A percentile compares a stretch with the other conserved stretches of the same genome.
These are phyloP conservation scores for Peromyscus attwateri DNA, from an alignment of 2,797 vertebrate genomes.

Conservation along the genomic window DNA sequence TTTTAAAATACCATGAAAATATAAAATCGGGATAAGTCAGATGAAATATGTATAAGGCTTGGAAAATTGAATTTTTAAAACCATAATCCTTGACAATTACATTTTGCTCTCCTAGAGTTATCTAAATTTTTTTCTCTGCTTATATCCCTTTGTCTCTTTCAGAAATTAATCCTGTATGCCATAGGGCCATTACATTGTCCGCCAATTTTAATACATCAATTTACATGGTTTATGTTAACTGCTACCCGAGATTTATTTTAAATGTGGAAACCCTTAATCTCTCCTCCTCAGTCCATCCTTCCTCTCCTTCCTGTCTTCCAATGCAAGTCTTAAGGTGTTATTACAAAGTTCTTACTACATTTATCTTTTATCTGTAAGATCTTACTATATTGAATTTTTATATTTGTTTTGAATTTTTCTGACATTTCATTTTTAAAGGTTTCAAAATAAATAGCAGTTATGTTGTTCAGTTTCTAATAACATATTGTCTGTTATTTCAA, in stretches of 20 bases:
- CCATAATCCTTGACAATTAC: background rate
- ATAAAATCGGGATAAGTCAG: background rate
- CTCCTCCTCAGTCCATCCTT: no score
- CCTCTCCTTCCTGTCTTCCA: background rate
- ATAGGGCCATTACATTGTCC: background rate
- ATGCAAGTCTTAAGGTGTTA: background rate
- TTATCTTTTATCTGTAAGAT: background rate
- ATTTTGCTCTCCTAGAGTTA: background rate
- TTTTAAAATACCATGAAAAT: slow-evolving; percentile 29
- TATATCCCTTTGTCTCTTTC: background rate
- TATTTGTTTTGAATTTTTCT: background rate
- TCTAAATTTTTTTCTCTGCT: background rate
- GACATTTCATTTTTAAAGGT: background rate
- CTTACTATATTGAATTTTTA: background rate
- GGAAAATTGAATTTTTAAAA: background rate
- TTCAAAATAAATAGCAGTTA: background rate
- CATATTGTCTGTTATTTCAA: background rate
- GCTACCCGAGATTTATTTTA: background rate
- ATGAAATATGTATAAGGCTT: slow-evolving; percentile 3
- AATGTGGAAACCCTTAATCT: background rate
- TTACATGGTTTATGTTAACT: background rate
- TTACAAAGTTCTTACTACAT: background rate
- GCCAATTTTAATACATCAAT: background rate
- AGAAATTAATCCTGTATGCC: background rate
- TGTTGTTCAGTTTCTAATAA: background rate